Evolutionary conservation across 2,888 invertebrate species (phyloP), one percentile per base, ranked within the genome.

Genomic region (Scaptomyza caliginosa): DNA sequence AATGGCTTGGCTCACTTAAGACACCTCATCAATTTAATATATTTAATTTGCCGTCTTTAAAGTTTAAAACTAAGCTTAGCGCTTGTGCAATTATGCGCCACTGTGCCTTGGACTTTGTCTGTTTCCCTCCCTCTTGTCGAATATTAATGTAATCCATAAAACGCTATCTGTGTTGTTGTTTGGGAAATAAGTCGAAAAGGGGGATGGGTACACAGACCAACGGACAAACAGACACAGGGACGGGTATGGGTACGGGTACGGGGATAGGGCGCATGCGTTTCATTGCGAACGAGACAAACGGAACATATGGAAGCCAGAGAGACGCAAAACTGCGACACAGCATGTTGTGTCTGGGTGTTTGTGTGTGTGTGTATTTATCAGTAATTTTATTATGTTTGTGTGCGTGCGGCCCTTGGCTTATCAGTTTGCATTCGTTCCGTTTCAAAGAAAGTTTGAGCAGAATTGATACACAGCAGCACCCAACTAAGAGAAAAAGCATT

Each of bases 111-210:
- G 24, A 67, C 73, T 68, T 55, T 38, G 39, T 54, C 23, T 24
- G 13, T 32, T 6, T 38, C 16, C 16, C 34, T 21, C 19, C 2
- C 48, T 43, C 40, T 50, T 60, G 43, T 70, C 64, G 57, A 51
- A 62, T 57, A 70, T 74, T 63, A 68, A 60, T 79, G 81, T 86
- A 74, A 77, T 71, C 81, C 80, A 79, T 66, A 64, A 67, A 70
- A 56, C 39, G 65, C 63, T 73, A 67, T 72, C 69, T 74, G 54
- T 66, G 46, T 66, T 72, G 49, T 54, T 66, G 76, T 66, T 51
- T 51, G 45, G 50, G 43, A 42, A 72, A 56, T 45, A 55, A 5
- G 56, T 39, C 8, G 58, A 26, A 11, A 43, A 30, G 24, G 42
- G 36, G 13, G 23, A 32, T 21, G 28, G 7, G 21, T n/a, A 30